A percentile compares a stretch with the other conserved stretches of the same genome.
Conservation (phyloP, 2,888 invertebrate species). For the Chaetogeoica ovagalla region DNA sequence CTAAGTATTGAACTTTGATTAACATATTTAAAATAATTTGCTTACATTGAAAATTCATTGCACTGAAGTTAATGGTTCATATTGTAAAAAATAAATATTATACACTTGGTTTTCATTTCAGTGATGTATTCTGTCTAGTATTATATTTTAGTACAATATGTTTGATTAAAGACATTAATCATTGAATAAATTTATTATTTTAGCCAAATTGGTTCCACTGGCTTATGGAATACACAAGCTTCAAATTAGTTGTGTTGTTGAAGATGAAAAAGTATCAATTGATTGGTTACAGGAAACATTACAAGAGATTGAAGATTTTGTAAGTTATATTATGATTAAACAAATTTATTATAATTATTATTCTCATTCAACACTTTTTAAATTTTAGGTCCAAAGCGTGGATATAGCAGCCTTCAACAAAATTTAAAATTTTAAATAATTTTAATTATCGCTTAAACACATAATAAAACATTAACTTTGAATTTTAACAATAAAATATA, state of each 20-base stretch:
- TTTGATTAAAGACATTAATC: neutral
- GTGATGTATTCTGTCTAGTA: neutral
- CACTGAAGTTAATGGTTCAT: too few relatives aligned
- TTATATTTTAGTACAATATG: neutral
- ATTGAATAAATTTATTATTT: constrained; percentile 56
- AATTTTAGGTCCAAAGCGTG: constrained; percentile 58
- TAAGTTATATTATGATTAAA: constrained; percentile 61
- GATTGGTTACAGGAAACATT: constrained; percentile 87
- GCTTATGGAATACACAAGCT: constrained; percentile 92
- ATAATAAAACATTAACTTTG: neutral
- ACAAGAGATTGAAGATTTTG: constrained; percentile 79
- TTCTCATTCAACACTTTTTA: constrained; percentile 26
- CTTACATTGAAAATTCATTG: too few relatives aligned
- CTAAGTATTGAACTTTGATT: too few relatives aligned
- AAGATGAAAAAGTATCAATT: constrained; percentile 92
- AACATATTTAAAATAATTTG: too few relatives aligned
- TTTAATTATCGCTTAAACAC: neutral
- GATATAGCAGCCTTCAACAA: constrained; percentile 92
- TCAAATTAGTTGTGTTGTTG: constrained; percentile 88
- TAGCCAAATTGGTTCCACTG: constrained; percentile 83
- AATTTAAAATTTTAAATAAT: constrained; percentile 64
- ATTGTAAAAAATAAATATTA: neutral
- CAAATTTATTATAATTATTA: constrained; percentile 16
- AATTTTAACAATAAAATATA: neutral
- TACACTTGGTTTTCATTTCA: neutral